Evolutionary conservation across 2,888 invertebrate species (phyloP), one percentile per base, ranked within the genome.

Genomic region (Papilio gigon): DNA sequence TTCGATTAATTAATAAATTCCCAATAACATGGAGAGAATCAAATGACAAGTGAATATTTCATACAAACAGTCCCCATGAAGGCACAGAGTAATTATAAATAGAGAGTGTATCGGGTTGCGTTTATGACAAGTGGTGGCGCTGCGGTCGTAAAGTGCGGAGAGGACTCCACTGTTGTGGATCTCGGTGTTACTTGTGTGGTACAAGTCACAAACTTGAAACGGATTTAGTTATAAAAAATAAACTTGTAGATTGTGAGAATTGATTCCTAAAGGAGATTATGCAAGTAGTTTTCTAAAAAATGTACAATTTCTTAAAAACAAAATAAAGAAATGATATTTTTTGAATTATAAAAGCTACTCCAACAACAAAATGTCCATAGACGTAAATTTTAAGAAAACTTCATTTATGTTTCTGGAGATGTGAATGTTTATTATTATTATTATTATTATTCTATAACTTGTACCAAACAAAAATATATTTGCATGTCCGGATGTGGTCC

Each of bases 41-140:
- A 60, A 50, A 33, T 58, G 67, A 44, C 33, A 33, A 59, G 60
- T 27, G 53, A 25, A 47, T 62, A 68, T 68, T 68, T 74, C 66
- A 72, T 70, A 61, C 71, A 65, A 63, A 62, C 47, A 71, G 53
- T 73, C 74, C 75, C 75, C 53, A 72, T 71, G 73, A 73, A 71
- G 74, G 77, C 78, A 72, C 53, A 65, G 74, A 77, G 74, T 82
- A 80, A 84, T 82, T 80, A 80, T 80, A 78, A 82, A 80, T 76
- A 78, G 70, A 65, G 74, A 73, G 70, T 63, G 68, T 70, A 71
- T 77, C 75, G 73, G 71, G 76, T 75, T 75, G 74, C 77, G 74
- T 78, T 78, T 75, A 77, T 77, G 77, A 78, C 73, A 74, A 75
- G 76, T 74, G 70, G 74, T 71, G 72, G 75, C 73, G 67, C 76